Evolutionary conservation across 2,113 vertebrate species (phyloP).

Genomic region (Campylomormyrus numenius): DNA sequence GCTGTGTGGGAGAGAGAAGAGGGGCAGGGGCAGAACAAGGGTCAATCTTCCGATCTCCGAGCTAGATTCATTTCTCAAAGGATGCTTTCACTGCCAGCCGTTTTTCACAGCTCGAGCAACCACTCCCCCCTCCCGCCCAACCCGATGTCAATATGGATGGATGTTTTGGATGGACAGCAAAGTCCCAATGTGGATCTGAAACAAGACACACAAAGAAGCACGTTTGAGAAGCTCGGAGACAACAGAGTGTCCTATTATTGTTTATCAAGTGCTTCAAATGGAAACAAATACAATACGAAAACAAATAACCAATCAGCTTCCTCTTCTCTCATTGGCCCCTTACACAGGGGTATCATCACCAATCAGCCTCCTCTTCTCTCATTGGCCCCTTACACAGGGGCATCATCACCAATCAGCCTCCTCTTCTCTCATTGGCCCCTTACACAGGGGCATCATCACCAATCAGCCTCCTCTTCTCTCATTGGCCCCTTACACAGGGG

Average conservation of each 20-base stretch:
- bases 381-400: background rate
- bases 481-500: background rate
- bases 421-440: no score
- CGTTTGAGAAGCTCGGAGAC: background rate
- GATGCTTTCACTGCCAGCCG: background rate
- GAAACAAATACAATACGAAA: background rate
- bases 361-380: background rate
- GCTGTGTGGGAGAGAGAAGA: constrained; percentile 51
- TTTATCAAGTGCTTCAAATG: background rate
- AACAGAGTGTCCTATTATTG: background rate
- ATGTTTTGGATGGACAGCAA: background rate
- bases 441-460: background rate
- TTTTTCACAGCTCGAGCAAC: background rate
- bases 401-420: no score
- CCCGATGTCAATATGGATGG: background rate
- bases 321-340: background rate
- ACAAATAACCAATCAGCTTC: background rate
- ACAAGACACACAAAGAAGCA: background rate
- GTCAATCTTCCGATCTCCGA: background rate
- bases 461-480: background rate
- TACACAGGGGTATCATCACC: background rate
- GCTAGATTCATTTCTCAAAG: background rate
- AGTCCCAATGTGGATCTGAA: background rate
- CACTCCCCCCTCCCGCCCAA: background rate
- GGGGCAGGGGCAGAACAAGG: background rate